Evolutionary conservation across 2,888 invertebrate species (phyloP).

Genomic region (Aleiodes testaceus): DNA sequence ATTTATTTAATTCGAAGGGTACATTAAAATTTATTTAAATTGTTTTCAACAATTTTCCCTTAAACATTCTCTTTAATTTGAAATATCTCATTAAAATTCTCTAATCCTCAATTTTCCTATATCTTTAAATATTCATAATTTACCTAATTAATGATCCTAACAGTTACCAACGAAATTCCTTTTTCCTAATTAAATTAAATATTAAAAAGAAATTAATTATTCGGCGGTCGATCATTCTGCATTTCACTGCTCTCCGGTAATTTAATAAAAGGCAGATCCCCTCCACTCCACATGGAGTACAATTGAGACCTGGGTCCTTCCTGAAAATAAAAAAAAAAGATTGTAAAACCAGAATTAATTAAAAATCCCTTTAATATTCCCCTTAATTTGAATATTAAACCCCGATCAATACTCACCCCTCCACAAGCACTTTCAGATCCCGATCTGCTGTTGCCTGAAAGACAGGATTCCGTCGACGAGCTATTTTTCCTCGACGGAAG

Average conservation of each 20-base stretch:
- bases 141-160: no score
- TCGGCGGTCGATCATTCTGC: constrained; percentile 66
- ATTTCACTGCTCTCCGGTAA: constrained; percentile 72
- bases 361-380: no score
- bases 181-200: constrained; percentile 13
- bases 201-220: constrained; percentile 52
- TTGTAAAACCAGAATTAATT: not conserved
- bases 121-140: no score
- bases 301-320: constrained; percentile 71
- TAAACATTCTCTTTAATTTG: not conserved
- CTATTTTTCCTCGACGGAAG: constrained; percentile 77
- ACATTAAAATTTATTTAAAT: constrained; percentile 1
- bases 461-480: constrained; percentile 78
- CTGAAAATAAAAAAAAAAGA: constrained; percentile 52
- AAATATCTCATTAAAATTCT: no score
- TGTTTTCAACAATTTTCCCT: not conserved
- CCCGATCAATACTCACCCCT: constrained; percentile 60
- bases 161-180: not conserved
- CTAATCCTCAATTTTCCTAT: no score
- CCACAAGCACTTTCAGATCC: constrained; percentile 74
- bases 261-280: constrained; percentile 73
- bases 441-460: constrained; percentile 77
- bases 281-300: constrained; percentile 74
- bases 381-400: no score
- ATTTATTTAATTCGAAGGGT: not conserved